These are phyloP conservation scores for Dicrostonyx torquatus DNA, from an alignment of 2,797 vertebrate species.

Conservation along the genomic window DNA sequence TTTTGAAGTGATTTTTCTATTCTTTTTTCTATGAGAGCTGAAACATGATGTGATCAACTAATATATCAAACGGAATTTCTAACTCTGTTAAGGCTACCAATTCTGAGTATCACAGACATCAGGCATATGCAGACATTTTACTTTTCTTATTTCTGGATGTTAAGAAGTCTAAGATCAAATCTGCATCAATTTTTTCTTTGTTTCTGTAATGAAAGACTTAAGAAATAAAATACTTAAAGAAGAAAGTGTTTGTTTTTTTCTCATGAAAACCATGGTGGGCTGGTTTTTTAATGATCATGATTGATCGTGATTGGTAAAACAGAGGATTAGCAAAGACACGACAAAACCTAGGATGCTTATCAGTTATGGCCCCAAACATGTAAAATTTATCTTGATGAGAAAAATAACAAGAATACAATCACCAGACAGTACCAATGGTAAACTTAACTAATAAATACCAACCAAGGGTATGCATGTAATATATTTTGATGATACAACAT, in stretches of 20 bases:
- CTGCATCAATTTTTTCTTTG: not conserved
- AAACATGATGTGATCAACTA: not conserved
- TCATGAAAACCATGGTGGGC: no score
- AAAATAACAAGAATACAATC: not conserved
- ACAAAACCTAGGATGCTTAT: not conserved
- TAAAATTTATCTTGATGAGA: not conserved
- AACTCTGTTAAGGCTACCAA: not conserved
- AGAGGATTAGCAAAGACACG: not conserved
- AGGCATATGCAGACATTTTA: not conserved
- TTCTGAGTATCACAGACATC: not conserved
- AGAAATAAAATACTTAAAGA: not conserved
- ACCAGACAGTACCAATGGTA: not conserved
- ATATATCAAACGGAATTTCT: not conserved
- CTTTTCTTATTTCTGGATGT: not conserved
- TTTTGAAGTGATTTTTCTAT: not conserved
- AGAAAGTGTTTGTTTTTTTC: not conserved
- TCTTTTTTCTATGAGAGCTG: not conserved
- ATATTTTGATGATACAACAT: not conserved
- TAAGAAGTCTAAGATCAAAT: not conserved
- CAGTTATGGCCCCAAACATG: not conserved
- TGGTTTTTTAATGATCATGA: not conserved
- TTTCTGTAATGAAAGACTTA: not conserved
- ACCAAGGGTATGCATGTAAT: not conserved
- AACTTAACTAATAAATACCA: not conserved
- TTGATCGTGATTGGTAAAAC: not conserved